These are phyloP conservation scores for Anticlea derivata DNA, from an alignment of 2,888 invertebrate species.

Conservation along the genomic window DNA sequence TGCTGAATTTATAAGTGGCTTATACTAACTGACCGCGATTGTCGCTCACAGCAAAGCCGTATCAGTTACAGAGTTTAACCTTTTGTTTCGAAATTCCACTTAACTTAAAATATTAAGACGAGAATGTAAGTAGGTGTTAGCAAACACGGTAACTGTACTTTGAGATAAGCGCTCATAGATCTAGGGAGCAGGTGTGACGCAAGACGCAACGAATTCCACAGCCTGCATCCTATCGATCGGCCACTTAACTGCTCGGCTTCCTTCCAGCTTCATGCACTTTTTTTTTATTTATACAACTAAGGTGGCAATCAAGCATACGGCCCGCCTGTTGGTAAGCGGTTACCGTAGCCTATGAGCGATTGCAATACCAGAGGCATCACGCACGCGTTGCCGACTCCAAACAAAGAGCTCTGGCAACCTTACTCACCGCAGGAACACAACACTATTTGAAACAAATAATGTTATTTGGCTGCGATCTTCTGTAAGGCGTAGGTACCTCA, in stretches of 20 bases:
- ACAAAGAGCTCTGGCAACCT: no score
- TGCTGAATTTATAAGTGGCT: slow-evolving; percentile 53
- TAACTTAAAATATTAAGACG: slow-evolving; percentile 38
- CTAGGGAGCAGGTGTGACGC: slow-evolving; percentile 67
- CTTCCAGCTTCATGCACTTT: slow-evolving; percentile 18
- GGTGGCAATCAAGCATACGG: no score
- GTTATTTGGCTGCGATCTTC: no score
- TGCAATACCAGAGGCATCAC: no score
- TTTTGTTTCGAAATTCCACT: slow-evolving; percentile 28
- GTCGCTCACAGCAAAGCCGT: slow-evolving; percentile 40
- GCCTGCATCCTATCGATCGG: slow-evolving; percentile 67
- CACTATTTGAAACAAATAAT: no score
- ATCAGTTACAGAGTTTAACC: slow-evolving; percentile 39
- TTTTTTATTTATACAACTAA: no score
- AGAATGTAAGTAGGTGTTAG: slow-evolving; percentile 53
- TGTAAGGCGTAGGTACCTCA: no score
- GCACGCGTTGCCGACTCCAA: no score
- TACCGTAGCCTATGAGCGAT: no score
- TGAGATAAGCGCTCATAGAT: slow-evolving; percentile 54
- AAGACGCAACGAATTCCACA: slow-evolving; percentile 62
- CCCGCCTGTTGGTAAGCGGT: no score
- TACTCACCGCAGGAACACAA: no score
- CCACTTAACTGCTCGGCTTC: slow-evolving; percentile 37
- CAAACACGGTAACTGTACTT: slow-evolving; percentile 50
- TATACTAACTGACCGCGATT: slow-evolving; percentile 47